A percentile compares a stretch with the other conserved stretches of the same genome.
Evolutionary conservation across 2,113 vertebrate species (phyloP).

Genomic region (Rhinolophus sinicus): DNA sequence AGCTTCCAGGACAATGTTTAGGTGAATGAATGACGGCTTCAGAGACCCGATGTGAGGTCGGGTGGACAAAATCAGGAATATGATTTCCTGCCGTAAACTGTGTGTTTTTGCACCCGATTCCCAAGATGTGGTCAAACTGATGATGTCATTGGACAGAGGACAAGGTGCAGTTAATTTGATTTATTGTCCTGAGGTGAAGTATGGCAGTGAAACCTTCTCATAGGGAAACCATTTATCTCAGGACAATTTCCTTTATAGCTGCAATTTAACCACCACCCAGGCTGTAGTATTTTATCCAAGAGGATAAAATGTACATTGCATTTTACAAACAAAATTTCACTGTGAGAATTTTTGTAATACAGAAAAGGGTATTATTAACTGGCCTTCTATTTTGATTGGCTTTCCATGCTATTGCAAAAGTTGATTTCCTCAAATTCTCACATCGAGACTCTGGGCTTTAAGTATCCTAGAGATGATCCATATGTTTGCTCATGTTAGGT

Average conservation of each 20-base stretch:
- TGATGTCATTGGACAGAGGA: constrained; percentile 89
- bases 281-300: constrained; percentile 85
- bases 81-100: constrained; percentile 85
- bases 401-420: constrained; percentile 61
- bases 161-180: constrained; percentile 90
- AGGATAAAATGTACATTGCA: constrained; percentile 81
- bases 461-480: not conserved
- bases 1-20: constrained; percentile 75
- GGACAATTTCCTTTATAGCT: constrained; percentile 89
- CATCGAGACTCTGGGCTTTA: not conserved
- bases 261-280: constrained; percentile 86
- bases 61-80: constrained; percentile 82
- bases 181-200: constrained; percentile 88
- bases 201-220: constrained; percentile 86
- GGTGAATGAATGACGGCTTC: constrained; percentile 80
- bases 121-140: constrained; percentile 87
- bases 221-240: constrained; percentile 89
- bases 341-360: constrained; percentile 60
- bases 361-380: constrained; percentile 66
- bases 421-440: constrained; percentile 26
- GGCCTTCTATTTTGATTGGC: constrained; percentile 55
- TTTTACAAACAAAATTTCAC: constrained; percentile 83
- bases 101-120: constrained; percentile 85
- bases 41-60: constrained; percentile 74
- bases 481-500: constrained; percentile 16